A percentile compares a stretch with the other conserved stretches of the same genome.
phyloP scores from a whole-genome alignment of 2,113 vertebrate species.

The Telmatochromis sp. region DNA sequence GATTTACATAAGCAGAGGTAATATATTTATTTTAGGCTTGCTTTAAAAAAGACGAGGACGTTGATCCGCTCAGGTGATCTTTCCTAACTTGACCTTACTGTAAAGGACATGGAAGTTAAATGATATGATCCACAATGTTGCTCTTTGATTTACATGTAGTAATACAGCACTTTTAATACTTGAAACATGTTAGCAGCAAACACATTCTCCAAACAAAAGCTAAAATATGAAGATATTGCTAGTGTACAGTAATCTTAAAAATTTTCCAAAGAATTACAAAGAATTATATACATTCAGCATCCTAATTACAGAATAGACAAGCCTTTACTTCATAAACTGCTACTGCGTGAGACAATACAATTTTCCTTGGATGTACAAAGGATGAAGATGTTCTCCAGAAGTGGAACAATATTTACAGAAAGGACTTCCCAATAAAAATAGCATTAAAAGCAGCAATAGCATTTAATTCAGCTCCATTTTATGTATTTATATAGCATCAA shows the following conservation, averaged over 20 bases:
- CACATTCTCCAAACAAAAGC: neutral
- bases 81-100: neutral
- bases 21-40: neutral
- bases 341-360: neutral
- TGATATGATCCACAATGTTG: neutral
- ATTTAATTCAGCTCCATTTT: neutral
- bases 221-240: neutral
- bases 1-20: neutral
- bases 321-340: neutral
- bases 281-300: neutral
- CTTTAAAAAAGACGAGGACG: neutral
- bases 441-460: neutral
- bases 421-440: neutral
- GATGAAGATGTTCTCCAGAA: neutral
- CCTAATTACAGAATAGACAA: neutral
- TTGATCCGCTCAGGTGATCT: neutral
- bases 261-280: neutral
- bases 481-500: neutral
- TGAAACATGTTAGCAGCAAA: neutral
- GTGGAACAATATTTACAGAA: neutral
- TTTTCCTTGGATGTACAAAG: neutral
- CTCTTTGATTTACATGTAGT: neutral
- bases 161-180: neutral
- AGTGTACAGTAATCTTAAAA: neutral
- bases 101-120: neutral